phyloP scores from a whole-genome alignment of 2,113 vertebrate species.

The Cervus canadensis region DNA sequence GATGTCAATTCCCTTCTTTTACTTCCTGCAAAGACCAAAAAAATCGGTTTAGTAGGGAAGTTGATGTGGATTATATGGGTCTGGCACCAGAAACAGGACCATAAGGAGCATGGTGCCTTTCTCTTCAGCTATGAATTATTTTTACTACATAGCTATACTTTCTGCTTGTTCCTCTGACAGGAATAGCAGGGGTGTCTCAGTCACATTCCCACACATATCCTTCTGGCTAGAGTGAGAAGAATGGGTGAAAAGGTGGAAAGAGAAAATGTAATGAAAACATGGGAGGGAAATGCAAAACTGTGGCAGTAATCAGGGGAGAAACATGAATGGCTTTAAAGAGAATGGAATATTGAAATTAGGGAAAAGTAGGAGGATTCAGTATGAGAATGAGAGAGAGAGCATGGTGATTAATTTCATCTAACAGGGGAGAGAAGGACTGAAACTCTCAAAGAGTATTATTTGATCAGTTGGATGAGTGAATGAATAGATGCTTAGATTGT shows the following conservation, averaged over 20 bases:
- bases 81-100: slow-evolving; percentile 38
- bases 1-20: neutral
- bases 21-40: neutral
- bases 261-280: neutral
- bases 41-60: neutral
- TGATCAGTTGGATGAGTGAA: neutral
- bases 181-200: slow-evolving; percentile 12
- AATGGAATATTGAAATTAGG: neutral
- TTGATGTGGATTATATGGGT: neutral
- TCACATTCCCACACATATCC: neutral
- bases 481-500: neutral
- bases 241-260: neutral
- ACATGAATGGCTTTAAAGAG: neutral
- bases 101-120: slow-evolving; percentile 45
- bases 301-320: neutral
- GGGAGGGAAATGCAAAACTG: neutral
- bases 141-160: slow-evolving; percentile 17
- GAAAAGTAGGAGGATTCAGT: neutral
- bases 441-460: neutral
- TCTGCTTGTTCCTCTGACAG: slow-evolving; percentile 24
- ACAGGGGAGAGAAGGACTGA: neutral
- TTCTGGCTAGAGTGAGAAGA: neutral
- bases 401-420: neutral
- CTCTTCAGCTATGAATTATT: slow-evolving; percentile 41
- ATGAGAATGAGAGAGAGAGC: neutral